Conservation (phyloP, 2,797 vertebrate species). For the Acanthornis magna region DNA sequence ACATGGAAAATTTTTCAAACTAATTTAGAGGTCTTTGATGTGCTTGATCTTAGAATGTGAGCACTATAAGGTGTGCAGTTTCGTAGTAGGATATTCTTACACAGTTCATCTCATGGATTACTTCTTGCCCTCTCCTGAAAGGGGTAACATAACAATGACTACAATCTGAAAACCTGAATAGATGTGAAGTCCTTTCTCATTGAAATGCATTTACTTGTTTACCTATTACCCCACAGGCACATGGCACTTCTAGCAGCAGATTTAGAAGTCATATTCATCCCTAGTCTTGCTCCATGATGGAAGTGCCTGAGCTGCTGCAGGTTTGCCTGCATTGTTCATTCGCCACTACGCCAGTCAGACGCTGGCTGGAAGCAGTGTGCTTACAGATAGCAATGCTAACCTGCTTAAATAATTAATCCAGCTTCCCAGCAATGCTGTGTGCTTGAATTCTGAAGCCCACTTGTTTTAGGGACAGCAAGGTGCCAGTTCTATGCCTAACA, state of each 20-base stretch:
- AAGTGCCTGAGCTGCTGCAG: background rate
- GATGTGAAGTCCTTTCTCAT: background rate
- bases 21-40: background rate
- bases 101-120: background rate
- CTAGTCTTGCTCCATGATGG: background rate
- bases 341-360: fast-evolving
- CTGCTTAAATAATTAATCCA: background rate
- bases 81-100: background rate
- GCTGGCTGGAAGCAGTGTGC: background rate
- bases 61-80: background rate
- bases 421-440: background rate
- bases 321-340: background rate
- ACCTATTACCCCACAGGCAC: background rate
- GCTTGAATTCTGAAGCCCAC: background rate
- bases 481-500: background rate
- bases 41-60: background rate
- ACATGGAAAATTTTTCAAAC: background rate
- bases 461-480: background rate
- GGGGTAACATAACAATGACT: background rate
- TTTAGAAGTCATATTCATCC: background rate
- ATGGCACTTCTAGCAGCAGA: background rate
- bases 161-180: background rate
- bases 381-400: background rate
- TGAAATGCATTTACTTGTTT: background rate
- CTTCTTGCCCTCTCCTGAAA: background rate